phyloP scores from a whole-genome alignment of 1,140 invertebrate genomes.

The Ips typographus region DNA sequence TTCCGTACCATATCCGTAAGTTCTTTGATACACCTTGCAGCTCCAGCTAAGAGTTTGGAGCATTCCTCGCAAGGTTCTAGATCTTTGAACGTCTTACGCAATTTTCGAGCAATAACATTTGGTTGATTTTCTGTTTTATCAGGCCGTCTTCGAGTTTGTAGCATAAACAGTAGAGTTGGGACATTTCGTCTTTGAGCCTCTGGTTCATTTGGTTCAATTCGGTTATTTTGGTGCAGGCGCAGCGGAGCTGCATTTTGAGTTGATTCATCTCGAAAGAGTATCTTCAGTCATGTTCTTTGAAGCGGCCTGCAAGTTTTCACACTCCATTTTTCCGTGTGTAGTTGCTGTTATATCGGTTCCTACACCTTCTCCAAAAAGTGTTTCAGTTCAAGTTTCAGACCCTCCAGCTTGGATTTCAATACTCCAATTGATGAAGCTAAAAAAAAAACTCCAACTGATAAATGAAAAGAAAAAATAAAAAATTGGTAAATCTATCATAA shows the following conservation, averaged over 20 bases:
- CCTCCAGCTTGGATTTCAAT: slow-evolving; percentile 42
- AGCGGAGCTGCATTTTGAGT: slow-evolving; percentile 42
- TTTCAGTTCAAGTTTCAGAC: slow-evolving; percentile 43
- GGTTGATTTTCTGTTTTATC: slow-evolving; percentile 47
- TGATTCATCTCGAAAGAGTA: slow-evolving; percentile 33
- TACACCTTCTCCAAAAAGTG: slow-evolving; percentile 46
- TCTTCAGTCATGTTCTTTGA: slow-evolving; percentile 32
- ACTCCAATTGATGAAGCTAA: not conserved
- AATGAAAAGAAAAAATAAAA: too few species aligned
- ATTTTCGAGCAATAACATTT: slow-evolving; percentile 43
- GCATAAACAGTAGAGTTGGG: slow-evolving; percentile 36
- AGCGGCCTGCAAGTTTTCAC: slow-evolving; percentile 33
- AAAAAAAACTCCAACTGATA: too few species aligned
- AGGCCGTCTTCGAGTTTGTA: slow-evolving; percentile 46
- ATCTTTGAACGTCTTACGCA: slow-evolving; percentile 42
- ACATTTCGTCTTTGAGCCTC: slow-evolving; percentile 42
- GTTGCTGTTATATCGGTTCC: slow-evolving; percentile 39
- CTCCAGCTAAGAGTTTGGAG: slow-evolving; percentile 34
- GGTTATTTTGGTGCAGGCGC: slow-evolving; percentile 39
- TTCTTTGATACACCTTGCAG: slow-evolving; percentile 40
- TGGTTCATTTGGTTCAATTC: slow-evolving; percentile 42
- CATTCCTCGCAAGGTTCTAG: slow-evolving; percentile 38
- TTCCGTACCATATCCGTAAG: slow-evolving; percentile 40
- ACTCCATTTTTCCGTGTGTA: slow-evolving; percentile 38
- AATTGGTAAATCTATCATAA: too few species aligned